Base-by-base conservation (phyloP, 1,140 invertebrate species). In the Ylistrum balloti region DNA sequence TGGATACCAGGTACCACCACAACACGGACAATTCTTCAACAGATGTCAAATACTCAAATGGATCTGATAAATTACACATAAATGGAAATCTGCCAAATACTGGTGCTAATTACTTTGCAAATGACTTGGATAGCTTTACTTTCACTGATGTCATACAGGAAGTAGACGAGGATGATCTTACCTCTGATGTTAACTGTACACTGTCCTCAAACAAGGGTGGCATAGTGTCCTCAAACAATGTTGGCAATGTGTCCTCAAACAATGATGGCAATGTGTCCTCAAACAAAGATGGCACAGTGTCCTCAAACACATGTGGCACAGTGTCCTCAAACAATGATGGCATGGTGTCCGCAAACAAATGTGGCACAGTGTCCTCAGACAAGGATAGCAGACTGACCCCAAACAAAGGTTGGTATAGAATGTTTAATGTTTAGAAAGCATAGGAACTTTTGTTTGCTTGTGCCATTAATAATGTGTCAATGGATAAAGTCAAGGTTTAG, bases 1-100 rank as follows among this genome's bases (percentile, higher is more conserved):
- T 32, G 48, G 91, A 88, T 35, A 89, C 13, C 86, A 74, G 56
- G 28, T 74, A 74, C 13, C 56, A 74, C 11, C 56, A 74, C 56
- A 74, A 74, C 56, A 74, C 56, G 28, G 56, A 74, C 56, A 74
- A 74, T 28, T 74, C 56, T n/a, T 28, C 56, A 74, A 74, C 56
- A 74, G 56, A 74, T 74, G 56, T 74, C 56, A 74, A 74, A 74
- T 74, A 74, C 56, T 28, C 41, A 7, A 38, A 38, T 38, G 35
- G 35, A 45, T 17, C 56, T 28, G 56, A 74, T 17, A 28, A 22
- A 74, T 74, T 28, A 5, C 22, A 74, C 1, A 74, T 5, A 74
- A 74, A 74, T 74, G 56, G 56, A 74, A 3, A 74, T 74, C 28
- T 74, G 56, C 56, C 56, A 74, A 74, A 74, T 28, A 28, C 22